These are phyloP conservation scores for Baccha elongata DNA, from an alignment of 2,888 invertebrate species.

Conservation along the genomic window DNA sequence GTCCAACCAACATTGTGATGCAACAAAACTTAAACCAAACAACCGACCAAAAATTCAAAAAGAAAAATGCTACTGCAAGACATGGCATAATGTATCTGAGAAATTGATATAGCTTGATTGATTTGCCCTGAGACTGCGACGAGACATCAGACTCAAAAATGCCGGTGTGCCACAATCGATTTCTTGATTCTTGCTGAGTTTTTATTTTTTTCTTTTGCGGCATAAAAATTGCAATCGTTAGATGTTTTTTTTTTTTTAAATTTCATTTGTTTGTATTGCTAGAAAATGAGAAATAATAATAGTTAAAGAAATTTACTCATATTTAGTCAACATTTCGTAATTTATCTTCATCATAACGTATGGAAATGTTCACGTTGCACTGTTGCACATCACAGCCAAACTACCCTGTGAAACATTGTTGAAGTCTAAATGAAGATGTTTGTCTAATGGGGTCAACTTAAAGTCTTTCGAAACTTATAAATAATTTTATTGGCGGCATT, in stretches of 20 bases:
- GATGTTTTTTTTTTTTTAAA: conserved; percentile 11
- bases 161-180: conserved; percentile 33
- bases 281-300: neutral
- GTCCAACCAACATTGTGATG: conserved; percentile 38
- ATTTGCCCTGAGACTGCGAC: conserved; percentile 40
- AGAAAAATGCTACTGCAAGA: conserved; percentile 44
- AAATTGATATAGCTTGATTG: conserved; percentile 56
- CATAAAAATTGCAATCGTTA: conserved; percentile 40
- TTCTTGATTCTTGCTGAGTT: conserved; percentile 6
- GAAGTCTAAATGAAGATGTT: too few species aligned
- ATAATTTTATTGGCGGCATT: too few species aligned
- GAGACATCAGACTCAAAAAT: conserved; percentile 19
- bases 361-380: neutral
- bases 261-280: neutral
- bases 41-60: conserved; percentile 27
- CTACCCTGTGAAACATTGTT: neutral
- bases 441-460: too few species aligned
- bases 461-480: too few species aligned
- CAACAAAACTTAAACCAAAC: conserved; percentile 43
- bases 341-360: neutral
- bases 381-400: neutral
- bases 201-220: conserved; percentile 38
- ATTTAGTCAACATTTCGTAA: conserved; percentile 8
- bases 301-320: conserved; percentile 4
- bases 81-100: conserved; percentile 22